Evolutionary conservation across 2,888 invertebrate species (phyloP), one percentile per base, ranked within the genome.

Genomic region (Drosophila macrothrix): DNA sequence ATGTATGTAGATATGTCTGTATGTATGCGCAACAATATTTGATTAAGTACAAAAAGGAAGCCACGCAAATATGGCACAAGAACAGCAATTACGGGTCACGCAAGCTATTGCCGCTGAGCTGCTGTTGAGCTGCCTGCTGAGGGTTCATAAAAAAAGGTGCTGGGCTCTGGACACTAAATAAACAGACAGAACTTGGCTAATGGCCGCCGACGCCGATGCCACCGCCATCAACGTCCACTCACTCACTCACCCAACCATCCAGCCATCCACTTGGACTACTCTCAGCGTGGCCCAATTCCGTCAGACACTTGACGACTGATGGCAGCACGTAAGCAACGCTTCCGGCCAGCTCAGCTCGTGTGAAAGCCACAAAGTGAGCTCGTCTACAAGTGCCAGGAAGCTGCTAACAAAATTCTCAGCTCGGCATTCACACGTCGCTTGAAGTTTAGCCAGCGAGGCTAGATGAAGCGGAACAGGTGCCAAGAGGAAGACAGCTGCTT

Each of bases 11-110:
- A 56, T 55, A 46, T 64, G 6, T 53, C 22, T 49, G 25, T 43
- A 29, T 37, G 41, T 46, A 37, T 54, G 16, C n/a, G 70, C 59
- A 71, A 73, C 69, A 83, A 88, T 81, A 86, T 86, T 85, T 88
- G 88, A 88, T 90, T 86, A 90, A 83, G 85, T 64, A 75, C 52
- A 60, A 68, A 76, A 74, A 73, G 69, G 73, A 77, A 76, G 73
- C 64, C 85, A 50, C 59, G 72, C 67, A 76, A 77, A 79, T 78
- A 78, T 82, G 71, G 65, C 65, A 76, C 74, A 83, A 71, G 76
- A 79, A 70, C 73, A 69, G 85, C 88, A 90, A 88, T 88, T 88
- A 90, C 78, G 75, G 78, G 85, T 82, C 88, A 90, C 90, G 91
- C 88, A 79, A 83, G 64, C 73, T 59, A 66, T 49, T 62, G 73